Evolutionary conservation across 2,797 vertebrate species (phyloP), one percentile per base, ranked within the genome.

Genomic region (Helarctos malayanus): DNA sequence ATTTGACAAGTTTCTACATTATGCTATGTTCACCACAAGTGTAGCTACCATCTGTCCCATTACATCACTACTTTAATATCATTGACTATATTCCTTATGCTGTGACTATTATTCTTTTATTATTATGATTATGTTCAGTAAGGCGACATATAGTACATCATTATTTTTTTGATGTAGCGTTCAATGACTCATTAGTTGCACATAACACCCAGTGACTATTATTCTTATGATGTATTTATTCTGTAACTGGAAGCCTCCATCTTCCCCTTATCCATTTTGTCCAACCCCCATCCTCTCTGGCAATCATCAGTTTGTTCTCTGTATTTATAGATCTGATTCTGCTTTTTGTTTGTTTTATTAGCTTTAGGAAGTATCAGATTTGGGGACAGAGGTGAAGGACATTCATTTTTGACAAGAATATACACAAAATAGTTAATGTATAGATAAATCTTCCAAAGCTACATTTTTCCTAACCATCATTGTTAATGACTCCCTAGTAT

Each of bases 361-460:
- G 38, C 91, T 82, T 88, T 23, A 57, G 52, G 25, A 80, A 94
- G 90, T 54, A 95, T 63, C 45, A 57, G 56, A 29, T 38, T 75
- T 87, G 13, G n/a, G 21, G 3, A 0, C 41, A 35, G 21, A 15
- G 12, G 14, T 21, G 25, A 78, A 94, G 14, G 25, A 32, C 32
- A 13, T 81, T 97, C 49, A 52, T 92, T 86, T 91, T 85, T 94
- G 12, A 93, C 5, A 59, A 85, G 76, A 95, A 89, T 68, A 18
- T 56, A 89, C 1, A 82, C 12, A 69, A 75, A 68, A 79, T 90
- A 75, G 7, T 83, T 89, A 47, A 76, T 59, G 6, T 54, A 47
- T 76, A 95, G 79, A 90, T 76, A 87, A 61, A 69, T 78, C 92
- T 86, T 4, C 63, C 27, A 75, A 27, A 89, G 25, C 29, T 89